Conservation (phyloP, 2,797 vertebrate species). For the Aldrovandia affinis region DNA sequence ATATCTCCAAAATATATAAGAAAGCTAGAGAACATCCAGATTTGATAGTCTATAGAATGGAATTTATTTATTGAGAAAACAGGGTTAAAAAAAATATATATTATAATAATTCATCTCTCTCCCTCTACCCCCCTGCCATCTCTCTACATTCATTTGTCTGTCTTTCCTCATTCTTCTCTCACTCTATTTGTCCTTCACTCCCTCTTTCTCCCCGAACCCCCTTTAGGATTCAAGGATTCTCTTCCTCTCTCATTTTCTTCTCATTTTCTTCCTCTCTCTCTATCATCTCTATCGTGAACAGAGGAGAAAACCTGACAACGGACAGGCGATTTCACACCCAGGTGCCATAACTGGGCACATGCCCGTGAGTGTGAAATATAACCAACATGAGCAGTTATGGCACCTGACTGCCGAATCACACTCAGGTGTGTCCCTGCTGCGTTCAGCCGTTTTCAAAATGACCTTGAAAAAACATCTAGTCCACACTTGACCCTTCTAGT, state of each 20-base stretch:
- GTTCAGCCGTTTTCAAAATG: neutral
- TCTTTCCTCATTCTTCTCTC: neutral
- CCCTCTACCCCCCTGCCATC: neutral
- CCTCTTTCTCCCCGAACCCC: neutral
- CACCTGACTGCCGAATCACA: neutral
- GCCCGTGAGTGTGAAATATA: neutral
- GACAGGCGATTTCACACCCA: slow-evolving; percentile 22
- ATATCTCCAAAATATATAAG: neutral
- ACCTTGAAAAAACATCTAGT: no score
- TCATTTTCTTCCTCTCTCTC: neutral
- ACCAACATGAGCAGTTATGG: neutral
- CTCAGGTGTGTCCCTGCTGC: neutral
- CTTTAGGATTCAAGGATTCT: neutral
- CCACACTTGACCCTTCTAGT: no score
- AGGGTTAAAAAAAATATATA: neutral
- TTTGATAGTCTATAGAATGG: neutral
- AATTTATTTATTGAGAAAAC: neutral
- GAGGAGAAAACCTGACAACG: neutral
- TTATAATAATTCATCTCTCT: neutral
- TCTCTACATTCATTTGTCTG: neutral
- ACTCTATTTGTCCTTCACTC: neutral
- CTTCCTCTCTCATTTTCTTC: neutral
- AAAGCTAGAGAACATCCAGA: neutral
- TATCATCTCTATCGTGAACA: neutral
- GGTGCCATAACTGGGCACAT: neutral